phyloP scores from a whole-genome alignment of 2,797 vertebrate genomes.

The Tangara arthus region DNA sequence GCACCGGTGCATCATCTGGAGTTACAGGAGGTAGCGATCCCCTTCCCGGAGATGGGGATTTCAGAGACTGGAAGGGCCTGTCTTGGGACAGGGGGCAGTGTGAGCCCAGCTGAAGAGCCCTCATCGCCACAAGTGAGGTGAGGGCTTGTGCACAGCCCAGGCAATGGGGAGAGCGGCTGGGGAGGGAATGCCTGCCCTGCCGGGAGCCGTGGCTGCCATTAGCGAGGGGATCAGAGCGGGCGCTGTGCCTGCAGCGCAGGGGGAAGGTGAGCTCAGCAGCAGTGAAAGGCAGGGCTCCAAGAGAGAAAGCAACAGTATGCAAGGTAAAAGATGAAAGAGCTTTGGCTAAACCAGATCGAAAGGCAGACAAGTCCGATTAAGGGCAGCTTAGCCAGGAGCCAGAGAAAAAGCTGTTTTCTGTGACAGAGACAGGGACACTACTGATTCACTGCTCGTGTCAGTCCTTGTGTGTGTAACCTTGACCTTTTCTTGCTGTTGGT shows the following conservation, averaged over 20 bases:
- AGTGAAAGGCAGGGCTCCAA: not conserved
- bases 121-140: not conserved
- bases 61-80: not conserved
- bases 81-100: constrained; percentile 42
- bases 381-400: not conserved
- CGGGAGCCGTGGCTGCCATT: not conserved
- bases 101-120: not conserved
- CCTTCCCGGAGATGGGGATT: not conserved
- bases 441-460: not conserved
- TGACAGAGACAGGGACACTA: not conserved
- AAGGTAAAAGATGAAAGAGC: not conserved
- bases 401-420: not conserved
- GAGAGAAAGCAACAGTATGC: not conserved
- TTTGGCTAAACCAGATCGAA: not conserved
- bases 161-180: not conserved
- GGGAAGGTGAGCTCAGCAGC: not conserved
- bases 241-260: accelerated
- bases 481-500: not conserved
- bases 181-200: not conserved
- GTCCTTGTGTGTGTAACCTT: not conserved
- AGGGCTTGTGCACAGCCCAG: not conserved
- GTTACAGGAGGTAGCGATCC: not conserved
- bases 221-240: not conserved
- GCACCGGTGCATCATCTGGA: not conserved
- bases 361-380: not conserved